These are phyloP conservation scores for Crocallis elinguaria DNA, from an alignment of 2,888 invertebrate species.

Conservation along the genomic window DNA sequence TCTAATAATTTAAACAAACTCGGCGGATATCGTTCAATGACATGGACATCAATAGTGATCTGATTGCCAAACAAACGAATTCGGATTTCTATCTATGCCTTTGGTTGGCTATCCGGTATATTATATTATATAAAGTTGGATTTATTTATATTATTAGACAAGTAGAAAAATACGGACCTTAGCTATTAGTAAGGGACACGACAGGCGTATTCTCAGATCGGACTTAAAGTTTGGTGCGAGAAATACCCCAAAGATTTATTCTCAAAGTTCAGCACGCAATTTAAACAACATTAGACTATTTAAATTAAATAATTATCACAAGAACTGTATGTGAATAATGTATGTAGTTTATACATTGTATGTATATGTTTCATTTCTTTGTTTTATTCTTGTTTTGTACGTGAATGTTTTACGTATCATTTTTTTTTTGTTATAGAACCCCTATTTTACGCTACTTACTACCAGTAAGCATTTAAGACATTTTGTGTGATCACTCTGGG, in stretches of 20 bases:
- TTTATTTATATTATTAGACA: too few species aligned
- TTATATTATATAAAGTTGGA: too few species aligned
- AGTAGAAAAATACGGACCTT: too few species aligned
- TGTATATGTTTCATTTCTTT: slow-evolving; percentile 47
- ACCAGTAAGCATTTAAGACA: slow-evolving; percentile 38
- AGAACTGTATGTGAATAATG: slow-evolving; percentile 41
- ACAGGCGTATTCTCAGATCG: too few species aligned
- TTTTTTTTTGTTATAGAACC: slow-evolving; percentile 27
- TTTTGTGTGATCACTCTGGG: slow-evolving; percentile 22
- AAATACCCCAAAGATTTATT: slow-evolving; percentile 29
- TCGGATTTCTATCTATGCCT: too few species aligned
- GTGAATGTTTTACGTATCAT: slow-evolving; percentile 37
- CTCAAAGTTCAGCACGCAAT: slow-evolving; percentile 41
- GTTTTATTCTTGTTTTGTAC: slow-evolving; percentile 48
- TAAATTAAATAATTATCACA: slow-evolving; percentile 42
- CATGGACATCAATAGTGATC: too few species aligned
- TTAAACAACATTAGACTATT: slow-evolving; percentile 42
- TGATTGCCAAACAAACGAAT: too few species aligned
- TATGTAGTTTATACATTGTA: slow-evolving; percentile 39
- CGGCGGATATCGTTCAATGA: too few species aligned
- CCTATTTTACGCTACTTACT: slow-evolving; percentile 25
- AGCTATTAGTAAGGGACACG: too few species aligned
- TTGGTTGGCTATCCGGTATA: too few species aligned
- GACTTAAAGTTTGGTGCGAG: too few species aligned
- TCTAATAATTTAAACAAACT: too few species aligned